These are phyloP conservation scores for Bellardia pandia DNA, from an alignment of 2,888 invertebrate species.

Conservation along the genomic window DNA sequence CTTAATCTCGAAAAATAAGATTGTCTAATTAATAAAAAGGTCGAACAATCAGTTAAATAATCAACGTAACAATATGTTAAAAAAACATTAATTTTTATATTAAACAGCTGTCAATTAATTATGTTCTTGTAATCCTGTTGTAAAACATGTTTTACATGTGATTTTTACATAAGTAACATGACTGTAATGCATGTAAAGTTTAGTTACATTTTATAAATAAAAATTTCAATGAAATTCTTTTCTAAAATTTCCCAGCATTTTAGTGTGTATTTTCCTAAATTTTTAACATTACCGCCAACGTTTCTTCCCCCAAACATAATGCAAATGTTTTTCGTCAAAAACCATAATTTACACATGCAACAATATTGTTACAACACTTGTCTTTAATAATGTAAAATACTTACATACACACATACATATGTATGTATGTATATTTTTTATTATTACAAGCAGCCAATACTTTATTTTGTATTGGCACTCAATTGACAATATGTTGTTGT, in stretches of 20 bases:
- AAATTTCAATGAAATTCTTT: background rate
- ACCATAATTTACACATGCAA: conserved; percentile 22
- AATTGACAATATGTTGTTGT: conserved; percentile 47
- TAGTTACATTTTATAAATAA: background rate
- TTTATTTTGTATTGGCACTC: conserved; percentile 67
- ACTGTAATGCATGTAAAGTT: background rate
- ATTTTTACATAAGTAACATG: conserved; percentile 53
- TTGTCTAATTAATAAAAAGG: no score
- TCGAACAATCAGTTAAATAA: no score
- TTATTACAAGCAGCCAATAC: conserved; percentile 33
- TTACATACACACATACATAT: background rate
- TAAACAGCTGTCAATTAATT: conserved; percentile 65
- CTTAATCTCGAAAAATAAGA: no score
- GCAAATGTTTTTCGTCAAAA: background rate
- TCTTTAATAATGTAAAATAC: conserved; percentile 14
- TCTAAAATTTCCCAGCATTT: background rate
- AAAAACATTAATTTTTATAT: conserved; percentile 40
- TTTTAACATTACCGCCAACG: background rate
- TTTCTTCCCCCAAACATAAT: no score
- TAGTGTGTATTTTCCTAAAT: background rate
- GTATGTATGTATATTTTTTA: background rate
- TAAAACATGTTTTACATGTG: conserved; percentile 56
- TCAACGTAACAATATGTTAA: no score
- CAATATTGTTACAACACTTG: conserved; percentile 41
- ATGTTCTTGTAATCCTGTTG: conserved; percentile 31